Evolutionary conservation across 2,113 vertebrate species (phyloP).

Genomic region (Dicentrarchus labrax): DNA sequence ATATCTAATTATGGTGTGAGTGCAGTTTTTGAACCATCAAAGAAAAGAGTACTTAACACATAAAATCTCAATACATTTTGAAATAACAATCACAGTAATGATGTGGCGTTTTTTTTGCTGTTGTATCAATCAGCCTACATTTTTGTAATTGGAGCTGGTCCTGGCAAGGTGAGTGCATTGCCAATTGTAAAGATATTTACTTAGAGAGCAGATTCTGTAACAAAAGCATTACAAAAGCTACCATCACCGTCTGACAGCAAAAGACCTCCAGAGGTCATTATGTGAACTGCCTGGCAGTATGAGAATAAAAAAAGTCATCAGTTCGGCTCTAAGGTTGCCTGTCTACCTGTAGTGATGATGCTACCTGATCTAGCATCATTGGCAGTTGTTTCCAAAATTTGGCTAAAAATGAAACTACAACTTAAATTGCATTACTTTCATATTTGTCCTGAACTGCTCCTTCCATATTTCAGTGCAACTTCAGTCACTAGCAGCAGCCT

Average conservation of each 20-base stretch:
- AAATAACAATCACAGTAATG: too few relatives aligned
- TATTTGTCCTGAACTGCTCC: not conserved
- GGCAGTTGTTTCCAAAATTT: not conserved
- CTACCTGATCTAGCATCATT: not conserved
- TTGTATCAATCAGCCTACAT: too few relatives aligned
- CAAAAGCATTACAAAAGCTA: not conserved
- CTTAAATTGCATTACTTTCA: not conserved
- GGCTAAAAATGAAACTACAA: not conserved
- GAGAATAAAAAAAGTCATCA: constrained; percentile 2
- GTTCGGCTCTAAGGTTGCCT: not conserved
- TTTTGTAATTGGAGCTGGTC: too few relatives aligned
- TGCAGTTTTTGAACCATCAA: not conserved
- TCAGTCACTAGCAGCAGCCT: not conserved
- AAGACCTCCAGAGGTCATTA: not conserved
- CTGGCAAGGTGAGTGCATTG: not conserved
- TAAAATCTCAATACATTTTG: too few relatives aligned
- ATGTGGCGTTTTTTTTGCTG: too few relatives aligned
- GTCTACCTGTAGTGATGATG: not conserved
- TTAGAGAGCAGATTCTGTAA: not conserved
- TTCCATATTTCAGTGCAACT: not conserved
- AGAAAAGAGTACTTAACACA: not conserved
- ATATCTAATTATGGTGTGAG: not conserved
- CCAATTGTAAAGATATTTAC: not conserved
- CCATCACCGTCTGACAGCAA: not conserved
- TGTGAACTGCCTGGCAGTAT: not conserved